Conservation (phyloP, 37 sponge, comb jelly and placozoan species). For the Spongilla lacustris region DNA sequence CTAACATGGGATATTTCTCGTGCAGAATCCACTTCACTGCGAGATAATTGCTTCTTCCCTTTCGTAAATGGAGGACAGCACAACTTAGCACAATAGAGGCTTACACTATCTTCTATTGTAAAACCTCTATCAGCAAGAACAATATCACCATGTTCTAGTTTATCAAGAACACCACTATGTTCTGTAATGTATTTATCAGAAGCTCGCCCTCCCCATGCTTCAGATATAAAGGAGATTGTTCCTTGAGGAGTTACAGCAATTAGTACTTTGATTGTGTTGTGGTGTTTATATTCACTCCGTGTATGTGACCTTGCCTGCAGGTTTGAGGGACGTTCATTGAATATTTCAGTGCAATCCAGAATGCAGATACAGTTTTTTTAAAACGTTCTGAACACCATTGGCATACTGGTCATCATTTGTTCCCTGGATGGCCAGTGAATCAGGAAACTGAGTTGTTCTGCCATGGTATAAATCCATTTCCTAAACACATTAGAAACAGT, state of each 20-base stretch:
- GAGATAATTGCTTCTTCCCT: constrained; percentile 41
- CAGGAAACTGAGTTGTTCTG: too few species aligned
- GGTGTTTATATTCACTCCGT: constrained; percentile 55
- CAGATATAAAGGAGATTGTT: constrained; percentile 18
- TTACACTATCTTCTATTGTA: constrained; percentile 37
- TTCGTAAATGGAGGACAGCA: constrained; percentile 31
- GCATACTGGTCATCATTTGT: constrained; percentile 5
- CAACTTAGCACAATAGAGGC: constrained; percentile 50
- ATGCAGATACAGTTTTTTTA: constrained; percentile 23
- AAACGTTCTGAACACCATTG: constrained; percentile 8
- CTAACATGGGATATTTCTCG: constrained; percentile 23
- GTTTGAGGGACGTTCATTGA: constrained; percentile 5
- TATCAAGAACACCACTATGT: constrained; percentile 5
- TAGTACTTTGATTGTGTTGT: constrained; percentile 63
- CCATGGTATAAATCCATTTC: too few species aligned
- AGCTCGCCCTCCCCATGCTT: too few species aligned
- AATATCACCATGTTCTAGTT: constrained; percentile 13
- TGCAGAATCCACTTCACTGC: constrained; percentile 16
- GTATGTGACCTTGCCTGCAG: constrained; percentile 19
- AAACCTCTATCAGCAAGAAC: constrained; percentile 60
- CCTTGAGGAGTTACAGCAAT: constrained; percentile 51
- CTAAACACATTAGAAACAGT: too few species aligned
- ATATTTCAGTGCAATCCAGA: constrained; percentile 37
- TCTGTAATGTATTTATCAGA: too few species aligned
- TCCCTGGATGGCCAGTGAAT: constrained; percentile 39